Evolutionary conservation across 2,888 invertebrate species (phyloP), one percentile per base, ranked within the genome.

Genomic region (Lasioglossum leucozonium): DNA sequence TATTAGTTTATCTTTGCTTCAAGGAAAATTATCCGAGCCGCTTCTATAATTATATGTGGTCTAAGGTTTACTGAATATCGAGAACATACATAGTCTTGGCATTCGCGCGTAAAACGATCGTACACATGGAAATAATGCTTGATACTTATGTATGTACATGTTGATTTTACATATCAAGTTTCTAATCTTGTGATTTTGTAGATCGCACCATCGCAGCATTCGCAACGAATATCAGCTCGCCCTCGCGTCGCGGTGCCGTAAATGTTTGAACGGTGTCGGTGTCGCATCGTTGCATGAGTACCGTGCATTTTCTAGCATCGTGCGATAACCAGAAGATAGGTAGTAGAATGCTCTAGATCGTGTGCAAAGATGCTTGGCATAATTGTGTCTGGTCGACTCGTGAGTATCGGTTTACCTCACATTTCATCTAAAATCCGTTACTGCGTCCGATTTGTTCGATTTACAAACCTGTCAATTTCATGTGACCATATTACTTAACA

Each of bases 331-430:
- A n/a, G 47, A 82, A 81, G 22, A 71, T 42, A 81, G 22, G 62
- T 42, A n/a, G 51, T 86, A 87, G 86, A 87, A 90, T 86, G 87
- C 81, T 90, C 77, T 90, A 90, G 67, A 86, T 67, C 77, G 47
- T 44, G 44, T 44, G 6, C 26, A 62, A 91, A 74, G 34, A 97
- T 98, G 96, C 97, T 98, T 94, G 98, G 98, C 42, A 95, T 98
- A 88, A 97, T 98, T 88, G 97, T 98, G 42, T 97, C 98, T 30
- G 98, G 98, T 81, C 96, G 98, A 93, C 95, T 98, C 96, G 98
- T 98, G 95, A 96, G 96, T 96, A 81, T 72, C 44, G 58, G 77
- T 84, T 40, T 47, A 2, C 42, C 26, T 76, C 11, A 0, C 40
- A n/a, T 26, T 26, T 30, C 16, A 5, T 8, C 13, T 69, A 44